Conservation (phyloP, 2,888 invertebrate genomes). For the Rhaphigaster nebulosa region DNA sequence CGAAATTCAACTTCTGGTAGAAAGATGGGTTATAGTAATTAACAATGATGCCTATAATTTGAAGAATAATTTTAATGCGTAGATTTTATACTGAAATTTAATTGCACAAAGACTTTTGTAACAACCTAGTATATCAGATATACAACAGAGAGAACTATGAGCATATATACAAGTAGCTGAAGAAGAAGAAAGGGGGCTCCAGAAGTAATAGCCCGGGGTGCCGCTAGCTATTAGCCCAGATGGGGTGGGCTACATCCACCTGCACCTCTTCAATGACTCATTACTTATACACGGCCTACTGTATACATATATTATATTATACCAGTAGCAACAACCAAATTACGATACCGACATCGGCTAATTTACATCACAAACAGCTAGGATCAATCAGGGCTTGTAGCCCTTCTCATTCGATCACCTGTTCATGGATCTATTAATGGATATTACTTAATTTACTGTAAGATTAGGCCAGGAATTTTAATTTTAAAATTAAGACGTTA, state of each 20-base stretch:
- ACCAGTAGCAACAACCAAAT: constrained; percentile 25
- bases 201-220: background rate
- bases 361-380: background rate
- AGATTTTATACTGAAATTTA: too few species aligned
- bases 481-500: background rate
- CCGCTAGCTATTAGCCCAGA: background rate
- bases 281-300: constrained; percentile 24
- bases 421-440: background rate
- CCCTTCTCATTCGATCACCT: background rate
- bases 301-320: constrained; percentile 36
- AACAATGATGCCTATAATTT: too few species aligned
- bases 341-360: background rate
- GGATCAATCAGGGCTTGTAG: background rate
- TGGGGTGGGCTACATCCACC: background rate
- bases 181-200: background rate
- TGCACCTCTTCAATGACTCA: background rate
- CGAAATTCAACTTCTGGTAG: too few species aligned
- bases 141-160: too few species aligned
- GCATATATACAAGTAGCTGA: background rate
- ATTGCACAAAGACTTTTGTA: too few species aligned
- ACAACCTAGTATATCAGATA: too few species aligned
- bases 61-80: too few species aligned
- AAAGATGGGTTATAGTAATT: too few species aligned
- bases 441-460: background rate
- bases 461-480: background rate